Evolutionary conservation across 2,888 invertebrate species (phyloP).

Genomic region (Lumbricus terrestris): DNA sequence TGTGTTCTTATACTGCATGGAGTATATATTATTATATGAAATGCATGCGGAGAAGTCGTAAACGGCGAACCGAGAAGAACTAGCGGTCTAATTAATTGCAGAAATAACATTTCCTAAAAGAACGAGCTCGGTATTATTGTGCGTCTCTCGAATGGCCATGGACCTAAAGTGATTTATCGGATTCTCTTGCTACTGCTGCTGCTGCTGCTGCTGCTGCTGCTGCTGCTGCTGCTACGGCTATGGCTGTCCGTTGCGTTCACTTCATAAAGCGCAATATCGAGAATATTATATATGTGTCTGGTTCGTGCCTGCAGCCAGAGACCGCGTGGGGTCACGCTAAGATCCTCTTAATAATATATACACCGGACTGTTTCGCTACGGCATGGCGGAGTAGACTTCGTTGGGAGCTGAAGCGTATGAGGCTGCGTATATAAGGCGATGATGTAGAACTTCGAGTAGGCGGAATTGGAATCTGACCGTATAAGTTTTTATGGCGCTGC

Average conservation of each 20-base stretch:
- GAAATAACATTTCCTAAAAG: background rate
- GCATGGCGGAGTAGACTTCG: too few species aligned
- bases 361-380: background rate
- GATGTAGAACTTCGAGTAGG: background rate
- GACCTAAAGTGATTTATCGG: background rate
- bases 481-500: too few species aligned
- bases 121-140: background rate
- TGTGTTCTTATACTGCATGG: background rate
- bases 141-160: background rate
- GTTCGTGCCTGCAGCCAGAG: background rate
- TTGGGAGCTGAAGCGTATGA: too few species aligned
- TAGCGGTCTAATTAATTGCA: background rate
- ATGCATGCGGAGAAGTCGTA: background rate
- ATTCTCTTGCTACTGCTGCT: too few species aligned
- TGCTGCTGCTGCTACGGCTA: too few species aligned
- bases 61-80: background rate
- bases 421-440: too few species aligned
- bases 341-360: constrained; percentile 3
- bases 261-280: background rate
- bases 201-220: too few species aligned
- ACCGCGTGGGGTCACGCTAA: background rate
- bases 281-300: background rate
- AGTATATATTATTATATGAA: too few species aligned
- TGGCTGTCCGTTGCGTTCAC: background rate
- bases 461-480: background rate